Evolutionary conservation across 1,140 invertebrate species (phyloP).

Genomic region (Agrilus planipennis): DNA sequence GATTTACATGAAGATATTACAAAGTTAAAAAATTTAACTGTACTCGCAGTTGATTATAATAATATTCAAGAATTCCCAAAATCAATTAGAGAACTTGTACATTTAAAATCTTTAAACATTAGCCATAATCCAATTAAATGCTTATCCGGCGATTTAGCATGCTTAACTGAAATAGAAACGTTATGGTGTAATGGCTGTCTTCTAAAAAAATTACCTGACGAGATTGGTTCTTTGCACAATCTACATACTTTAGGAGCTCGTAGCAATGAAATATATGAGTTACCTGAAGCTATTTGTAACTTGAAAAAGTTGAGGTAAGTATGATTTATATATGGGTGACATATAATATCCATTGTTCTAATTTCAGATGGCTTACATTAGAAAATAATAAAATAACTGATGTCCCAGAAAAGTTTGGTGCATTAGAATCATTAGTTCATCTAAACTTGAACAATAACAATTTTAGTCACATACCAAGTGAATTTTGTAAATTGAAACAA

Average conservation of each 20-base stretch:
- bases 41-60: constrained; percentile 47
- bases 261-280: constrained; percentile 42
- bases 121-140: constrained; percentile 64
- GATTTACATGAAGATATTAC: constrained; percentile 31
- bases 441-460: constrained; percentile 44
- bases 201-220: constrained; percentile 45
- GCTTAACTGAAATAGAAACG: constrained; percentile 61
- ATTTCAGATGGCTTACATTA: constrained; percentile 45
- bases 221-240: constrained; percentile 56
- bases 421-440: constrained; percentile 40
- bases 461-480: constrained; percentile 37
- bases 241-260: constrained; percentile 56
- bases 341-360: constrained; percentile 6
- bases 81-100: constrained; percentile 45
- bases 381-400: constrained; percentile 42
- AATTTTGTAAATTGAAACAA: constrained; percentile 36
- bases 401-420: constrained; percentile 38
- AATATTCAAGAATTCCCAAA: constrained; percentile 52
- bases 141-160: constrained; percentile 55
- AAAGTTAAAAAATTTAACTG: constrained; percentile 31
- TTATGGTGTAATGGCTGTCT: constrained; percentile 56
- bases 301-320: constrained; percentile 39
- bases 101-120: constrained; percentile 66
- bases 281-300: constrained; percentile 40
- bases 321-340: constrained; percentile 7